Evolutionary conservation across 2,888 invertebrate genomes (phyloP), one percentile per base, ranked within the genome.

Genomic region (Bunonema sp.): DNA sequence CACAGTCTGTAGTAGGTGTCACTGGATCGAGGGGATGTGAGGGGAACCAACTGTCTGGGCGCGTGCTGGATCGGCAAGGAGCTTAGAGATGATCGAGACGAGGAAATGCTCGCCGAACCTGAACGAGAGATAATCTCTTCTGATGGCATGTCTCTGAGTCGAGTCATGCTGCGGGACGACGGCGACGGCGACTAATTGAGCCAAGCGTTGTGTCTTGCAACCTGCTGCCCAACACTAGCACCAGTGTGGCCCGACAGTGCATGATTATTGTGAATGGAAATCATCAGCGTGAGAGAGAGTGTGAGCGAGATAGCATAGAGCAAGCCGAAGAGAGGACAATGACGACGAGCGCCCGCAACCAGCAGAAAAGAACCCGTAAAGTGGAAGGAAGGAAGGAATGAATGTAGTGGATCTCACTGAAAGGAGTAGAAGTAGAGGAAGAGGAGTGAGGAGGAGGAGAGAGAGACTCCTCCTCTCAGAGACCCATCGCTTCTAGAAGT

Each of bases 251-350:
- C n/a, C n/a, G n/a, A n/a, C n/a, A n/a, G n/a, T n/a, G n/a, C n/a
- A n/a, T n/a, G n/a, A n/a, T n/a, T n/a, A n/a, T n/a, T n/a, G n/a
- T n/a, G n/a, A n/a, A n/a, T n/a, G n/a, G n/a, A n/a, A n/a, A n/a
- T n/a, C n/a, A n/a, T n/a, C n/a, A n/a, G n/a, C n/a, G n/a, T n/a
- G n/a, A n/a, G n/a, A n/a, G n/a, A n/a, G n/a, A n/a, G n/a, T n/a
- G n/a, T n/a, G n/a, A n/a, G n/a, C n/a, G n/a, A n/a, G 34, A 34
- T 22, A 34, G 22, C 22, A 34, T 34, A 12, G 34, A 34, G n/a
- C 22, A 24, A 18, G 22, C 34, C 34, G 22, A 20, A 20, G 33
- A 23, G 16, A 34, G 22, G 20, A 23, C 16, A 24, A n/a, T 24
- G 3, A 24, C 15, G 15, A 34, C 22, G 24, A 24, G 34, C 34